These are phyloP conservation scores for Melanogrammus aeglefinus DNA, from an alignment of 2,797 vertebrate genomes.

Conservation along the genomic window DNA sequence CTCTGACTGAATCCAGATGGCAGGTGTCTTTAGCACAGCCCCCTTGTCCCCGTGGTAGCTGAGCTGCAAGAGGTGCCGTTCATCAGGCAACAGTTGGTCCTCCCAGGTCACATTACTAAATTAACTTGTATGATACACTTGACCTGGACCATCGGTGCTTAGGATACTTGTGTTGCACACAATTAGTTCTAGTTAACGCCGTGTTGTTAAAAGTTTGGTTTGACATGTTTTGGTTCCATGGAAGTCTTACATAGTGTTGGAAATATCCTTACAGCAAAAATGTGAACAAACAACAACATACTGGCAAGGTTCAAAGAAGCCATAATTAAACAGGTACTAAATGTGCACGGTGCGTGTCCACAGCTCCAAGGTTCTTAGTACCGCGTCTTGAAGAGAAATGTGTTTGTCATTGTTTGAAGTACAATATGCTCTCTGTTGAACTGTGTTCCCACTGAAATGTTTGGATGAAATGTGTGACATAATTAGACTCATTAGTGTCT, in stretches of 20 bases:
- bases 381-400: neutral
- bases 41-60: conserved; percentile 36
- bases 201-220: neutral
- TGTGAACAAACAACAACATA: neutral
- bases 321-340: neutral
- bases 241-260: neutral
- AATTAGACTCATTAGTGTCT: conserved; percentile 5
- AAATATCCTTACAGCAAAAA: neutral
- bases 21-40: conserved; percentile 64
- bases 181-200: neutral
- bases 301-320: neutral
- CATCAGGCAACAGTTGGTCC: conserved; percentile 33
- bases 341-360: neutral
- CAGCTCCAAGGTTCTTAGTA: neutral
- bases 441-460: neutral
- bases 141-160: conserved; percentile 37
- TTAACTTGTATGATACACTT: conserved; percentile 57
- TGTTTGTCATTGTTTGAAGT: neutral
- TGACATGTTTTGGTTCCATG: neutral
- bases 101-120: conserved; percentile 53
- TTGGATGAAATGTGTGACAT: neutral
- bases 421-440: neutral
- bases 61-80: conserved; percentile 48
- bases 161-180: neutral
- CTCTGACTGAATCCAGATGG: conserved; percentile 69